Evolutionary conservation across 2,113 vertebrate species (phyloP).

Genomic region (Trogon surrucura): DNA sequence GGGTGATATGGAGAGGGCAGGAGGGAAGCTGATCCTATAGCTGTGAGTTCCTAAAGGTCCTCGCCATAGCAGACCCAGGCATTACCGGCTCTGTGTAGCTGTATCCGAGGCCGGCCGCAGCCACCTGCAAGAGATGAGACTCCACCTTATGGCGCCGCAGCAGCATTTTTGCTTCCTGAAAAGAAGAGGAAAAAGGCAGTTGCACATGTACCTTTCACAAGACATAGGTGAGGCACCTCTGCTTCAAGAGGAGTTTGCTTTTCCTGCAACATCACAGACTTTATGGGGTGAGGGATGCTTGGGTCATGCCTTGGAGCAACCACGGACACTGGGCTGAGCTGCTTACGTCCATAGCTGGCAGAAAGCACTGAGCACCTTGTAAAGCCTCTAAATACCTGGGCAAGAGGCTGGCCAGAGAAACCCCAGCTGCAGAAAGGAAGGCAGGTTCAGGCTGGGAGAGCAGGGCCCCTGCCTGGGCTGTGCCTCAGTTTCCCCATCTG

Average conservation of each 20-base stretch:
- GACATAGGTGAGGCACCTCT: not conserved
- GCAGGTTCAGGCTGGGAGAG: not conserved
- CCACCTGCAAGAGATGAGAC: constrained; percentile 83
- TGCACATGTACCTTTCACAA: not conserved
- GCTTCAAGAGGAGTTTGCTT: not conserved
- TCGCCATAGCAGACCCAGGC: not conserved
- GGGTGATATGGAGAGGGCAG: not conserved
- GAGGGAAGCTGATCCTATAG: not conserved
- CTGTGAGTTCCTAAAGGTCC: not conserved
- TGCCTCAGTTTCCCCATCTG: not conserved
- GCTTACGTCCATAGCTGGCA: not conserved
- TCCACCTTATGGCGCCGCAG: constrained; percentile 87
- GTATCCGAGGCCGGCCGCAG: constrained; percentile 82
- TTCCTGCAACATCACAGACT: not conserved
- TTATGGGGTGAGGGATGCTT: accelerated
- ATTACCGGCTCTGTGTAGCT: constrained; percentile 87
- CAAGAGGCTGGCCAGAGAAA: not conserved
- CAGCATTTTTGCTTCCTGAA: constrained; percentile 80
- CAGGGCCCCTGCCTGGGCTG: not conserved
- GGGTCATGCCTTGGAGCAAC: not conserved
- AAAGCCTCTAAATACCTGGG: not conserved
- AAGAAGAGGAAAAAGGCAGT: not conserved
- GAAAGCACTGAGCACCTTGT: not conserved
- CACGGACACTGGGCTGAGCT: not conserved
- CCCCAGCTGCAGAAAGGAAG: not conserved